These are phyloP conservation scores for Centropristis striata DNA, from an alignment of 2,113 vertebrate genomes.

Conservation along the genomic window DNA sequence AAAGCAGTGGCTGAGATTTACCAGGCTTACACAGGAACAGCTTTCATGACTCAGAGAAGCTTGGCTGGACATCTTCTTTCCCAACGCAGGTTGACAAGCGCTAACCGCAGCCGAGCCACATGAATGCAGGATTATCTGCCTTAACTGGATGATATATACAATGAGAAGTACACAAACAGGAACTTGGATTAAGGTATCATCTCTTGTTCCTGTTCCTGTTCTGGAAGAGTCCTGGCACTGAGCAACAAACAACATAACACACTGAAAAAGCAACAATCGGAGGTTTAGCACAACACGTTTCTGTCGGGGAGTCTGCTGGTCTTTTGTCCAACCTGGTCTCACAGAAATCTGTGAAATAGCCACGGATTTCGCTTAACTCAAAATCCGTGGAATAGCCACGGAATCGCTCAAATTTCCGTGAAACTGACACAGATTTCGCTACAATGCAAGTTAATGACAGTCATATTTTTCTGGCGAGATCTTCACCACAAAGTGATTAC, in stretches of 20 bases:
- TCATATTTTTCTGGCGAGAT: no score
- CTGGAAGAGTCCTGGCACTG: slow-evolving; percentile 6
- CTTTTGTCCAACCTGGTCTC: not conserved
- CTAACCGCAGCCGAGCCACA: slow-evolving; percentile 13
- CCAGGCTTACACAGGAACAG: slow-evolving; percentile 4
- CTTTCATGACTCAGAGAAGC: slow-evolving; percentile 33
- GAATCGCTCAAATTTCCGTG: no score
- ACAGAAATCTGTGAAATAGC: no score
- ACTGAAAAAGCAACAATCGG: not conserved
- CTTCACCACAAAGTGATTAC: no score
- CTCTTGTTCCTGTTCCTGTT: slow-evolving; percentile 18
- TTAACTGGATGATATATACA: slow-evolving; percentile 16
- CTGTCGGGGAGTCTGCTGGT: not conserved
- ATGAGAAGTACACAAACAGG: slow-evolving; percentile 26
- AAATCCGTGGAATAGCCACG: no score
- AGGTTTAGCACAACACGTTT: not conserved
- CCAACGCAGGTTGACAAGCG: not conserved
- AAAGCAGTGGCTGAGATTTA: slow-evolving; percentile 21
- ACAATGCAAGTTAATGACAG: no score
- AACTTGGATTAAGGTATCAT: slow-evolving; percentile 33
- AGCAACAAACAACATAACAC: slow-evolving; percentile 22
- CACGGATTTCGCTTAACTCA: no score
- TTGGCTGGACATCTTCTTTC: slow-evolving; percentile 10
- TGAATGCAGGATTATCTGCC: slow-evolving; percentile 4
- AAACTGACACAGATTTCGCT: no score